Evolutionary conservation across 2,797 vertebrate genomes (phyloP), one percentile per base, ranked within the genome.

Genomic region (Spinus olivaceus): DNA sequence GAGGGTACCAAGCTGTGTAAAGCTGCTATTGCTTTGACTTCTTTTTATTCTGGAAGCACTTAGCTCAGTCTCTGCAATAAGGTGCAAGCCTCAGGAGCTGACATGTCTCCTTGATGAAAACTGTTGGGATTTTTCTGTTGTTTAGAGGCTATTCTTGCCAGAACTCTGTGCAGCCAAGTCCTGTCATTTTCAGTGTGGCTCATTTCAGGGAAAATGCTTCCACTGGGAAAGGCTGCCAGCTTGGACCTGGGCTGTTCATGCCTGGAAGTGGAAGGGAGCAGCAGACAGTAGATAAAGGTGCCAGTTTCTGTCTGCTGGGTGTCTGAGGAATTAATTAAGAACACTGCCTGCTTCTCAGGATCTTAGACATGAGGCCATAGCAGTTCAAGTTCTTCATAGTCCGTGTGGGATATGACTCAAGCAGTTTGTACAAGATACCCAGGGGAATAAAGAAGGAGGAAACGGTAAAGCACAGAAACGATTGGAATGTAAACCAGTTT

Each of bases 311-410:
- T 79, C 81, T 89, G 69, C 91, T 84, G 46, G 28, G 73, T 94
- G 81, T 91, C 94, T 70, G 63, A 93, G 91, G 87, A 97, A 94
- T 94, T 95, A 94, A 94, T 93, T 97, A 74, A 69, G 63, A 92
- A 32, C 18, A 10, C 11, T 63, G n/a, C 39, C 53, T 93, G 57
- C 60, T 92, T 83, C 39, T 44, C 70, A 53, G 54, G 82, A 53
- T 70, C 67, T 74, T 84, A 65, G 54, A 90, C 32, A 41, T 91
- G 63, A 74, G 92, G 56, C 83, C n/a, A 20, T 4, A 35, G 37
- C 23, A 56, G 57, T 35, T 69, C 24, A 91, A 95, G 73, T 33
- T 73, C 59, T 76, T 77, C 9, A 2, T 54, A 65, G 81, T 64
- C 92, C 10, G 1, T 78, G 46, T 71, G 37, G 53, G 47, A 35